These are phyloP conservation scores for Ferdinandea cuprea DNA, from an alignment of 2,888 invertebrate genomes.

Conservation along the genomic window DNA sequence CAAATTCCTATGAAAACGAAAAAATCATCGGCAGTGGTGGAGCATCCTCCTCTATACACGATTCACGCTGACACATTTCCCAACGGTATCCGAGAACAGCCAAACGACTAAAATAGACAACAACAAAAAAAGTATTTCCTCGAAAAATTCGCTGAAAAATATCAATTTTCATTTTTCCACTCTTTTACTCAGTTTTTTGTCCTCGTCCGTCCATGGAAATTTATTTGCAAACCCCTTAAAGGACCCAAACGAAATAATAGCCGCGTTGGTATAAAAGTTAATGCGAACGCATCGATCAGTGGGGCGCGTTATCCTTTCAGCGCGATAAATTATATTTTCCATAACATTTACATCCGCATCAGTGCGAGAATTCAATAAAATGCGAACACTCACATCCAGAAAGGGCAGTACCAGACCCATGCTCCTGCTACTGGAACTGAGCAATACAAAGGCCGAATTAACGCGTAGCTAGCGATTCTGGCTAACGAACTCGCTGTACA, in stretches of 20 bases:
- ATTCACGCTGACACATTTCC: slow-evolving; percentile 56
- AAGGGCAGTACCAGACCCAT: neutral
- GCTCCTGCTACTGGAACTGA: neutral
- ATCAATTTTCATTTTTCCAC: slow-evolving; percentile 73
- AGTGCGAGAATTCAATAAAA: slow-evolving; percentile 56
- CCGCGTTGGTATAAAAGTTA: slow-evolving; percentile 45
- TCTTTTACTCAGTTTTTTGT: slow-evolving; percentile 31
- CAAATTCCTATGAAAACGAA: slow-evolving; percentile 54
- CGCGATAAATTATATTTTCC: slow-evolving; percentile 65
- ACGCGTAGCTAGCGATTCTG: slow-evolving; percentile 2
- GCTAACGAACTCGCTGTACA: slow-evolving; percentile 39
- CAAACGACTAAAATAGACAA: slow-evolving; percentile 4
- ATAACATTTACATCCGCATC: slow-evolving; percentile 46
- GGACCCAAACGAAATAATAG: slow-evolving; percentile 30
- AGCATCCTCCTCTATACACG: slow-evolving; percentile 23
- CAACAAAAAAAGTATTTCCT: slow-evolving; percentile 27
- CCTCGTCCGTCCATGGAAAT: slow-evolving; percentile 18
- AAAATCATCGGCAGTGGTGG: slow-evolving; percentile 19
- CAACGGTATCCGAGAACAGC: slow-evolving; percentile 8
- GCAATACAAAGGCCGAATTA: slow-evolving; percentile 58
- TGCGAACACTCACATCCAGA: neutral
- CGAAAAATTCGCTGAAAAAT: slow-evolving; percentile 49
- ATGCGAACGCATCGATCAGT: slow-evolving; percentile 73
- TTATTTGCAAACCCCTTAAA: slow-evolving; percentile 45
- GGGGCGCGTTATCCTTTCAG: slow-evolving; percentile 68